Conservation (phyloP, 2,113 vertebrate genomes). For the Ammodytes dubius region DNA sequence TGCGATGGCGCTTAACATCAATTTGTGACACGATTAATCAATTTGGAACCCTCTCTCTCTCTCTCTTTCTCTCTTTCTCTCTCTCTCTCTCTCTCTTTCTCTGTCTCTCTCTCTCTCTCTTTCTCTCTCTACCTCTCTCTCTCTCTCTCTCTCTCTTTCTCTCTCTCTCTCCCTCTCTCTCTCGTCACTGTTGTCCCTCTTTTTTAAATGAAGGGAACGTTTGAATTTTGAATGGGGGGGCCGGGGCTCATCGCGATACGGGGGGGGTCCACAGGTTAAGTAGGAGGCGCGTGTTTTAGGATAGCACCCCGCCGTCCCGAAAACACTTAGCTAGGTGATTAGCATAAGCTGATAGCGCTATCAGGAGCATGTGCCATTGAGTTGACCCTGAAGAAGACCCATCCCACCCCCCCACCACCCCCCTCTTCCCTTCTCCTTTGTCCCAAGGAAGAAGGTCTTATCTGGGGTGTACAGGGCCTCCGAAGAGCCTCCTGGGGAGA, state of each 20-base stretch:
- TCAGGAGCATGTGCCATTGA: conserved; percentile 79
- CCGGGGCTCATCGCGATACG: conserved; percentile 80
- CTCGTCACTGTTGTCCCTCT: conserved; percentile 52
- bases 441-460: conserved; percentile 78
- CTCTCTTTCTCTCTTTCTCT: background rate
- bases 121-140: conserved; percentile 39
- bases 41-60: conserved; percentile 57
- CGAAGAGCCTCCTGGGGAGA: conserved; percentile 77
- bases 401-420: conserved; percentile 10
- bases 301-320: conserved; percentile 74
- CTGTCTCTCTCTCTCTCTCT: conserved; percentile 19
- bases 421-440: conserved; percentile 42
- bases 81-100: background rate
- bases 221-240: conserved; percentile 68
- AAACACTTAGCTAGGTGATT: conserved; percentile 85
- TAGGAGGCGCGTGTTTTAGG: conserved; percentile 79
- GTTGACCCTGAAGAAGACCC: conserved; percentile 81
- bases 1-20: conserved; percentile 78
- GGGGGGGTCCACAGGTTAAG: conserved; percentile 80
- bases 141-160: conserved; percentile 20
- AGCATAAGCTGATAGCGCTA: conserved; percentile 87
- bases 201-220: conserved; percentile 59
- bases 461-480: conserved; percentile 81
- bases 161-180: conserved; percentile 15
- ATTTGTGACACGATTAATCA: conserved; percentile 84